These are phyloP conservation scores for Xenopus borealis DNA, from an alignment of 2,113 vertebrate genomes.

Conservation along the genomic window DNA sequence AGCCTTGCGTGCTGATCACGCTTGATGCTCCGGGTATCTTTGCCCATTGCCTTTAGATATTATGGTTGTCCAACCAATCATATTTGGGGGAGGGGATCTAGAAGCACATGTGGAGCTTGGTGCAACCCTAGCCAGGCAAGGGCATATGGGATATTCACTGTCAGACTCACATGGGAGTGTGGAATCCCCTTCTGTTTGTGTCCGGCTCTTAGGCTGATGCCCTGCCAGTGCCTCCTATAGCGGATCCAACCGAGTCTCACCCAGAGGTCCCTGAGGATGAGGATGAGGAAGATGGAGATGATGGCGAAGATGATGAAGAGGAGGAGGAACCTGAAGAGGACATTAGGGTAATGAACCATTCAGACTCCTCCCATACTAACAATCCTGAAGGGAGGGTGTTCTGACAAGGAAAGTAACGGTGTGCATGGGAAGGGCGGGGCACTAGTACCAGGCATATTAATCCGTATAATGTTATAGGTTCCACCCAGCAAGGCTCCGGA, in stretches of 20 bases:
- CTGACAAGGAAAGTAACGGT: not conserved
- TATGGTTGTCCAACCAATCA: no score
- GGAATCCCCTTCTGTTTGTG: not conserved
- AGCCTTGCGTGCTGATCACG: no score
- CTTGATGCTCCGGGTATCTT: no score
- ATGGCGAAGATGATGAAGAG: slow-evolving; percentile 65
- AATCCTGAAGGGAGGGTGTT: not conserved
- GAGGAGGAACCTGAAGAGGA: slow-evolving; percentile 61
- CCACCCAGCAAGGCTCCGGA: slow-evolving; percentile 46
- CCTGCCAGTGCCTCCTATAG: slow-evolving; percentile 31
- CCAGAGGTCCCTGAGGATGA: slow-evolving; percentile 69
- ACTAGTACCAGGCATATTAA: not conserved
- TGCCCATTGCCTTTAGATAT: no score
- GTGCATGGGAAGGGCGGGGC: no score
- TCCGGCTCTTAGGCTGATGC: no score
- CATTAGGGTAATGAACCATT: not conserved
- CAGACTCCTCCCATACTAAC: no score
- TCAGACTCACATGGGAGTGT: not conserved
- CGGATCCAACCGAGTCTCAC: slow-evolving; percentile 56
- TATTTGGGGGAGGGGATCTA: no score
- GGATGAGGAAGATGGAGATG: slow-evolving; percentile 70
- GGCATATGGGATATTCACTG: not conserved
- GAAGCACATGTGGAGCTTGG: no score
- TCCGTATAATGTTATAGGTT: not conserved
- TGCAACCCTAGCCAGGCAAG: no score